Evolutionary conservation across 2,888 invertebrate genomes (phyloP), one percentile per base, ranked within the genome.

Genomic region (Drosophila acutilabella): DNA sequence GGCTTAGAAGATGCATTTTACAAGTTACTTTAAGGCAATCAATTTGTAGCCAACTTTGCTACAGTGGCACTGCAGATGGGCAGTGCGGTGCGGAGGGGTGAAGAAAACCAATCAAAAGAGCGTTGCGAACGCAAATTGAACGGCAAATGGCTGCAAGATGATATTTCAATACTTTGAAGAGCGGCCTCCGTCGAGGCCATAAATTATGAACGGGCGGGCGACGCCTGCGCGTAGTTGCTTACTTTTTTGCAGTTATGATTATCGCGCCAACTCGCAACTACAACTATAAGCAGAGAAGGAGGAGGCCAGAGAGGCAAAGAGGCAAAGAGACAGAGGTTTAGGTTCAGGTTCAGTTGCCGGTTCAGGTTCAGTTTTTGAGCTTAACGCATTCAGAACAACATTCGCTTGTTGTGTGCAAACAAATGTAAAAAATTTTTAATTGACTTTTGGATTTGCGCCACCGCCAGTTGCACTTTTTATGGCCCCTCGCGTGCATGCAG

Each of bases 1-100:
- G 44, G 67, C 54, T 47, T 36, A 59, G 4, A 56, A 89, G 83
- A 77, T 80, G 67, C 88, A 78, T 73, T 89, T 86, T 86, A 86
- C 89, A 86, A 87, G 79, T 81, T 86, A 88, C 90, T 89, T 86
- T 82, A 88, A 90, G 89, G 89, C 89, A 89, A 89, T 89, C 89
- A 89, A 89, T 89, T 89, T 89, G 83, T 79, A 71, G 74, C 75
- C 70, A 56, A 74, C 71, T 56, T 56, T 45, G 45, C 41, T 16
- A 30, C 54, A 30, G 30, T 54, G 42, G 44, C 36, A 44, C 36
- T 38, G 38, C 20, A 8, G 42, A 8, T 30, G 30, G 30, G 8
- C 1, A 40, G 60, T 38, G 59, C 41, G 62, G 57, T 48, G 33
- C 66, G 50, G 66, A 11, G 58, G 77, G 65, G 62, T 36, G 54